Evolutionary conservation across 2,888 invertebrate species (phyloP).

Genomic region (Dasysyrphus tricinctus): DNA sequence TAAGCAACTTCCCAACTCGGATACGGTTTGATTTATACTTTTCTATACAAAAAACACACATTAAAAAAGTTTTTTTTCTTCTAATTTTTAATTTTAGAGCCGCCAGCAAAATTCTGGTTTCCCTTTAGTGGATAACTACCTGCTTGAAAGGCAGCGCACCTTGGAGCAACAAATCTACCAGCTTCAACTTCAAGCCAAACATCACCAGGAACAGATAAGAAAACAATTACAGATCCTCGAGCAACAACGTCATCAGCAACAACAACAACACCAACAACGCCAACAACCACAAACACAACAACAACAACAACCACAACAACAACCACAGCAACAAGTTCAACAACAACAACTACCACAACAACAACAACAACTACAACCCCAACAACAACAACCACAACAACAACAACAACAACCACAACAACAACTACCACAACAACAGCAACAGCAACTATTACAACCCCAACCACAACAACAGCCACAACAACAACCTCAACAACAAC

Average conservation of each 20-base stretch:
- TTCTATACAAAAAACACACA: not conserved
- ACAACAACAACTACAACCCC: too few species aligned
- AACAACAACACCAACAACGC: constrained; percentile 77
- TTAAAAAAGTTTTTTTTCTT: not conserved
- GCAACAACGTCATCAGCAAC: constrained; percentile 60
- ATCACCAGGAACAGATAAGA: constrained; percentile 88
- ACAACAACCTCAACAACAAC: constrained; percentile 78
- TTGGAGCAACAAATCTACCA: constrained; percentile 89
- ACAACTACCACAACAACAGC: too few species aligned
- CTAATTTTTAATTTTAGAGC: constrained; percentile 51
- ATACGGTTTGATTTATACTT: constrained; percentile 31
- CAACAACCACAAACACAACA: constrained; percentile 77
- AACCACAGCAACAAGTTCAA: too few species aligned
- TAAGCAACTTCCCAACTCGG: not conserved
- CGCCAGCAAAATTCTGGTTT: constrained; percentile 64
- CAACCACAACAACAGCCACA: constrained; percentile 2
- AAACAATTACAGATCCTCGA: constrained; percentile 87
- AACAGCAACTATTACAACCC: too few species aligned
- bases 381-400: too few species aligned
- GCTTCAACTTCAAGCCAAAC: constrained; percentile 87
- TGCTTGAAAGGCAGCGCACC: constrained; percentile 86
- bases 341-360: too few species aligned
- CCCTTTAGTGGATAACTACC: constrained; percentile 78
- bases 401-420: too few species aligned
- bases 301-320: too few species aligned